A percentile compares a stretch with the other conserved stretches of the same genome.
These are phyloP conservation scores for Priocnemis perturbator DNA, from an alignment of 2,888 invertebrate genomes.

Conservation along the genomic window DNA sequence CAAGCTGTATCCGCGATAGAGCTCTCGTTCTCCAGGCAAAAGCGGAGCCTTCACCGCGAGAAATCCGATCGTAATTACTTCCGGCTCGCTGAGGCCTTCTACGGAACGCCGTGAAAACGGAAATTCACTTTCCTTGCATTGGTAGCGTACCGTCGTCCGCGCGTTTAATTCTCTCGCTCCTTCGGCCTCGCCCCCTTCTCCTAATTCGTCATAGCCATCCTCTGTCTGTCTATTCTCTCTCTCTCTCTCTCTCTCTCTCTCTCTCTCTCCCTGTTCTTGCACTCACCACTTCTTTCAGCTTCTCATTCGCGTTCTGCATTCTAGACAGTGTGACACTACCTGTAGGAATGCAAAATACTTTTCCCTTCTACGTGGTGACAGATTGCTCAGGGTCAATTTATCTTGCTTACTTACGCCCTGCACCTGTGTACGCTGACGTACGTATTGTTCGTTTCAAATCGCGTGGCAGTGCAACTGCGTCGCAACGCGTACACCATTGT, in stretches of 20 bases:
- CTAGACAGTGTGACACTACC: too few species aligned
- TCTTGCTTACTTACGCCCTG: too few species aligned
- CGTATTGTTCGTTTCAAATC: too few species aligned
- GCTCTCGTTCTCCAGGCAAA: slow-evolving; percentile 39
- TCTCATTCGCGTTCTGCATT: neutral
- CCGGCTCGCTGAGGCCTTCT: slow-evolving; percentile 53
- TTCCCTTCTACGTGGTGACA: too few species aligned
- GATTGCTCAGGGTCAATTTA: too few species aligned
- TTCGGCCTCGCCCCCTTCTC: neutral
- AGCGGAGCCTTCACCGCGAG: slow-evolving; percentile 36
- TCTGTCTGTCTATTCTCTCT: neutral
- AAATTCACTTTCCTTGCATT: slow-evolving; percentile 63
- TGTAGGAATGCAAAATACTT: too few species aligned
- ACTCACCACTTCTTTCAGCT: neutral
- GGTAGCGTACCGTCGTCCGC: slow-evolving; percentile 22
- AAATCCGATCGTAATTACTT: slow-evolving; percentile 61
- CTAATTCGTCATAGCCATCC: neutral
- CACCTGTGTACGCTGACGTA: too few species aligned
- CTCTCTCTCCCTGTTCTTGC: neutral
- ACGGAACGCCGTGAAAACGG: slow-evolving; percentile 53
- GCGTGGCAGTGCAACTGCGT: too few species aligned
- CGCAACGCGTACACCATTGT: too few species aligned
- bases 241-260: neutral
- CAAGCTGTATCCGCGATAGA: neutral
- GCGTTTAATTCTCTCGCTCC: neutral